phyloP scores from a whole-genome alignment of 2,888 invertebrate species.

The Taphrorychus bicolor region DNA sequence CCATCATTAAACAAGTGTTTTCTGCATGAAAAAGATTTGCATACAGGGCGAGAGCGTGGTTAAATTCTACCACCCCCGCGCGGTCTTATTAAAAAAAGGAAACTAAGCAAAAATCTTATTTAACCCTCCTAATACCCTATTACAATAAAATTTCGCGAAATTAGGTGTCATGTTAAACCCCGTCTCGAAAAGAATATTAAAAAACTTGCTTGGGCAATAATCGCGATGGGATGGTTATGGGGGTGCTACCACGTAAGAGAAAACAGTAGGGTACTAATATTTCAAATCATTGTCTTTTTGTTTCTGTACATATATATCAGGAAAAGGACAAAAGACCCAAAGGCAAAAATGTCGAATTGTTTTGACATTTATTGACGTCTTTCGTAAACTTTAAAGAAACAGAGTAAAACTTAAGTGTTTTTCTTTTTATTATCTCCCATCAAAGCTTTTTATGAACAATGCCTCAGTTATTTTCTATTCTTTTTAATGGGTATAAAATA shows the following conservation, averaged over 20 bases:
- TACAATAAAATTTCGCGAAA: constrained; percentile 40
- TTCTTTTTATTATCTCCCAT: no score
- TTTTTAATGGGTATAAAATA: no score
- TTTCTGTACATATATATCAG: no score
- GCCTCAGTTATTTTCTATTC: no score
- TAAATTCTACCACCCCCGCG: constrained; percentile 1
- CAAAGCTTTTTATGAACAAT: no score
- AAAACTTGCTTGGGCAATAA: constrained; percentile 36
- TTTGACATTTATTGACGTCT: no score
- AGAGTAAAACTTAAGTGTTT: no score
- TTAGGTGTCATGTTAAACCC: constrained; percentile 40
- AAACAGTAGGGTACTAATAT: not conserved
- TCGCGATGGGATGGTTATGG: constrained; percentile 16
- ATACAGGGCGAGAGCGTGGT: not conserved
- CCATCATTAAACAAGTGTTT: not conserved
- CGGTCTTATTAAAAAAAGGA: constrained; percentile 32
- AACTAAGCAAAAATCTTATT: constrained; percentile 35
- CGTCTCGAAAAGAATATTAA: constrained; percentile 33
- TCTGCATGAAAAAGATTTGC: not conserved
- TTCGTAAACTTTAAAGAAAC: no score
- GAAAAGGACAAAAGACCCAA: no score
- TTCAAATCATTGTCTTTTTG: no score
- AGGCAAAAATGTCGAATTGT: no score
- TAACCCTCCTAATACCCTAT: constrained; percentile 34
- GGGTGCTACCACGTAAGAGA: constrained; percentile 1